Evolutionary conservation across 2,797 vertebrate genomes (phyloP).

Genomic region (Poecilia velifera): DNA sequence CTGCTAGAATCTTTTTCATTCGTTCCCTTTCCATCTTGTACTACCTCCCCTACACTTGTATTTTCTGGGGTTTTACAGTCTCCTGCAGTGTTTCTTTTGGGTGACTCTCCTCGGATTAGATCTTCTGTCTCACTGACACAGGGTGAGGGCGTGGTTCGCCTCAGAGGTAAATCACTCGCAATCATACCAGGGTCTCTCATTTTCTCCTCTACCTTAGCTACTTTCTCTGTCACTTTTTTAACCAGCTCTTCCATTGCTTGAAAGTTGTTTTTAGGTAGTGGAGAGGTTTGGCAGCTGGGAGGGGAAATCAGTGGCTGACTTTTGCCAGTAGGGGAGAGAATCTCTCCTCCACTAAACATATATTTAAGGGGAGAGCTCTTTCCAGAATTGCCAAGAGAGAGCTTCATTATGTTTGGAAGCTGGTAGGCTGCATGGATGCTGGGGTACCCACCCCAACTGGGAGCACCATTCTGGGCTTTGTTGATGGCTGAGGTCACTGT

Average conservation of each 20-base stretch:
- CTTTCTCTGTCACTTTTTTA: constrained; percentile 98
- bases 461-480: constrained; percentile 98
- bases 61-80: constrained; percentile 87
- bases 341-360: constrained; percentile 88
- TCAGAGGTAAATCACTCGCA: constrained; percentile 86
- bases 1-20: constrained; percentile 85
- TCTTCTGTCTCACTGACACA: constrained; percentile 92
- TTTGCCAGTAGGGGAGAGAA: constrained; percentile 87
- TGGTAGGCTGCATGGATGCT: constrained; percentile 99
- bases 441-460: constrained; percentile 98
- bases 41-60: constrained; percentile 58
- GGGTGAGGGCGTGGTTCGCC: constrained; percentile 89
- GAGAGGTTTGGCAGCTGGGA: constrained; percentile 91
- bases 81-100: constrained; percentile 80
- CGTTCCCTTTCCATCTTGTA: constrained; percentile 64
- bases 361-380: constrained; percentile 91
- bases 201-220: constrained; percentile 96
- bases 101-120: constrained; percentile 83
- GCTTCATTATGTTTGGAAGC: constrained; percentile 98
- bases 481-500: constrained; percentile 98
- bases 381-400: constrained; percentile 91
- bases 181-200: constrained; percentile 86
- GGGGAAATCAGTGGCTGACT: constrained; percentile 89
- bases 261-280: constrained; percentile 94
- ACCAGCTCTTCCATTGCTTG: constrained; percentile 98